Percentiles rank a stretch among this genome's conserved stretches.
These are phyloP conservation scores for Trachelus iudaicus DNA, from an alignment of 2,888 invertebrate genomes.

Conservation along the genomic window DNA sequence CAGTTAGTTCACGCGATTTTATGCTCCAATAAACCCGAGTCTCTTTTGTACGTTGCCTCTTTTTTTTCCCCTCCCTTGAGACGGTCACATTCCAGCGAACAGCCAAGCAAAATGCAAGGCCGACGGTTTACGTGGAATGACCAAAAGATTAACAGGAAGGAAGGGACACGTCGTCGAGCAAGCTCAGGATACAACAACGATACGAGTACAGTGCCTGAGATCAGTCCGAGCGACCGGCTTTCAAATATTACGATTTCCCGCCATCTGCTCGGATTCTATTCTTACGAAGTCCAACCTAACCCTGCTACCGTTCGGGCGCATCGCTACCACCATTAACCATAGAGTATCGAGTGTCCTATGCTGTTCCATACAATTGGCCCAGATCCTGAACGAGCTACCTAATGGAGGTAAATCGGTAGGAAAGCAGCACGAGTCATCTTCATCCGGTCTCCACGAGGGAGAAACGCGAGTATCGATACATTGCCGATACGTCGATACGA, in stretches of 20 bases:
- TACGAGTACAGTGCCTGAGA: neutral
- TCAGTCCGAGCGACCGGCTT: neutral
- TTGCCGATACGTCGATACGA: neutral
- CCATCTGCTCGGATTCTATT: neutral
- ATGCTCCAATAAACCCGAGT: neutral
- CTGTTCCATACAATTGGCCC: constrained; percentile 47
- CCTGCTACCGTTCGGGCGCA: neutral
- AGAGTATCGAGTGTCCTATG: neutral
- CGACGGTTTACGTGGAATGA: neutral
- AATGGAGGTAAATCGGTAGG: constrained; percentile 24
- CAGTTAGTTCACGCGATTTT: neutral
- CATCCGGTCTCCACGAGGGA: neutral
- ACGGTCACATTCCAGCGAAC: neutral
- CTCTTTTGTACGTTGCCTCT: neutral
- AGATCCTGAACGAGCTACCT: constrained; percentile 42
- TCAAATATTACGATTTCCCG: neutral
- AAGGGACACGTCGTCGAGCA: neutral
- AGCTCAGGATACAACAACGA: neutral
- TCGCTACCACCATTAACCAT: neutral
- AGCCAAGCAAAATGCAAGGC: neutral
- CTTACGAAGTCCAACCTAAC: neutral
- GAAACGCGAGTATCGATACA: neutral
- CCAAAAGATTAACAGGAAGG: neutral
- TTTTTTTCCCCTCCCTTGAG: neutral
- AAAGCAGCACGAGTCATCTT: neutral